These are phyloP conservation scores for Rana temporaria DNA, from an alignment of 2,113 vertebrate species.

Conservation along the genomic window DNA sequence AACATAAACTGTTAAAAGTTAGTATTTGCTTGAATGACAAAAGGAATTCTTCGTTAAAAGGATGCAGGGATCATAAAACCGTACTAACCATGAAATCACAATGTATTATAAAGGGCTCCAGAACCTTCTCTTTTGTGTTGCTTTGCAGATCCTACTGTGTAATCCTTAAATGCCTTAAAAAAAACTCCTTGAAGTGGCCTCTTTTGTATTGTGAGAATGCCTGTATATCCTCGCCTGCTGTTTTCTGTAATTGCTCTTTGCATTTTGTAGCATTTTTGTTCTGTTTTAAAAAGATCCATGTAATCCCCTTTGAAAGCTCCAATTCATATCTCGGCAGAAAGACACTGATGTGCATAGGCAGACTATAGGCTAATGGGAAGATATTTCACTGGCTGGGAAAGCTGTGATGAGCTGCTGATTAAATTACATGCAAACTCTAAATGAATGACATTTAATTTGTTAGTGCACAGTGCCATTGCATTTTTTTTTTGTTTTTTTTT, in stretches of 20 bases:
- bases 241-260: neutral
- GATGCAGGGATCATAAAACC: neutral
- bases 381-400: neutral
- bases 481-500: too few species aligned
- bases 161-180: constrained; percentile 9
- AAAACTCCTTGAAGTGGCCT: neutral
- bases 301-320: neutral
- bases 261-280: constrained; percentile 8
- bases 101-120: neutral
- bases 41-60: too few species aligned
- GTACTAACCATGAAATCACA: neutral
- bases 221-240: constrained; percentile 2
- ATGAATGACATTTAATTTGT: too few species aligned
- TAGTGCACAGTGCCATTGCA: too few species aligned
- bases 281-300: neutral
- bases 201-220: neutral
- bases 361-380: neutral
- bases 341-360: neutral
- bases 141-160: neutral
- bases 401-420: too few species aligned
- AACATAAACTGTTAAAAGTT: too few species aligned
- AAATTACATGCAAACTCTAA: too few species aligned
- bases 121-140: neutral
- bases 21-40: too few species aligned
- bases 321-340: neutral